Conservation (phyloP, 2,888 invertebrate species). For the Myathropa florea region DNA sequence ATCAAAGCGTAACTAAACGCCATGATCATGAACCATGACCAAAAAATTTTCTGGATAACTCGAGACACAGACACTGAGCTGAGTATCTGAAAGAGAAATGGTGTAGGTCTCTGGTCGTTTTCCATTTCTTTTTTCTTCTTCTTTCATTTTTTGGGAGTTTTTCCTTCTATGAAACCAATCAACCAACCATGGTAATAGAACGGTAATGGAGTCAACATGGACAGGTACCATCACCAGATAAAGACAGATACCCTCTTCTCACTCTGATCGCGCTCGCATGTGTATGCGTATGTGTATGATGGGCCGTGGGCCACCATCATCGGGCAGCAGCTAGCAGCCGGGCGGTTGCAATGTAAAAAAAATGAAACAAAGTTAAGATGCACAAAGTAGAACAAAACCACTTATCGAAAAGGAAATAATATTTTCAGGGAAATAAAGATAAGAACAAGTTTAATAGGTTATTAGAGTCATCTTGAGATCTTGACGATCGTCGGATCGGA, state of each 20-base stretch:
- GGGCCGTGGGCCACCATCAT: slow-evolving; percentile 50
- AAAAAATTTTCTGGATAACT: slow-evolving; percentile 66
- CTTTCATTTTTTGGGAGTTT: slow-evolving; percentile 30
- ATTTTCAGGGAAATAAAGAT: slow-evolving; percentile 57
- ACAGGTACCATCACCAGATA: slow-evolving; percentile 45
- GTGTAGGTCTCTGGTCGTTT: not conserved
- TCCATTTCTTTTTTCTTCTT: slow-evolving; percentile 12
- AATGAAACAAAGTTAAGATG: slow-evolving; percentile 49
- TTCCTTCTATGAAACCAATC: slow-evolving; percentile 65
- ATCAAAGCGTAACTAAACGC: slow-evolving; percentile 80
- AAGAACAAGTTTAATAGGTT: slow-evolving; percentile 67
- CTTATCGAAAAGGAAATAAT: slow-evolving; percentile 65
- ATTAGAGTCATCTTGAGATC: slow-evolving; percentile 37
- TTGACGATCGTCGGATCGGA: not conserved
- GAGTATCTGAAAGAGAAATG: not conserved
- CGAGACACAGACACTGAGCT: slow-evolving; percentile 15
- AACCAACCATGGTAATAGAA: slow-evolving; percentile 65
- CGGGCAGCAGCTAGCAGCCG: too few relatives aligned
- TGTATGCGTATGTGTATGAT: slow-evolving; percentile 18
- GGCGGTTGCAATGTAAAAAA: slow-evolving; percentile 15
- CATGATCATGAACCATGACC: slow-evolving; percentile 71
- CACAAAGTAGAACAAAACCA: slow-evolving; percentile 62
- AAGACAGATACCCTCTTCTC: not conserved
- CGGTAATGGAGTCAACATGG: slow-evolving; percentile 63
- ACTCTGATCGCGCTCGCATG: not conserved